Evolutionary conservation across 2,797 vertebrate genomes (phyloP), one percentile per base, ranked within the genome.

Genomic region (Acomys russatus): DNA sequence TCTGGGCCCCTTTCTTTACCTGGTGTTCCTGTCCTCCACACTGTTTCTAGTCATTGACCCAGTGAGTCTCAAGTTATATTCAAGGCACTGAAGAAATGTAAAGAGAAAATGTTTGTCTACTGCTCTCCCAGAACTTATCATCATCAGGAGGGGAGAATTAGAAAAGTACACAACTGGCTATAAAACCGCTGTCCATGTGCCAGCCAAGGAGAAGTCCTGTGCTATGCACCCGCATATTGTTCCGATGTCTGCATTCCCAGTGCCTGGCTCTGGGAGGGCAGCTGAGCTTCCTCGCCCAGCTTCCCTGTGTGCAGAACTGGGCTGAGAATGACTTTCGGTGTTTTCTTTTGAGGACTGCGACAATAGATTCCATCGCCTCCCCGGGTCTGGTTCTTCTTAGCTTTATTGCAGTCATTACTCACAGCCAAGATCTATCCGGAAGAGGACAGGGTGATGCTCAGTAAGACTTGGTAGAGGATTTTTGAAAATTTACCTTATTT

Each of bases 321-420:
- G n/a, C 23, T 64, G 76, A 38, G 35, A 23, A 71, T 3, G 25
- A 49, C 30, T 61, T 17, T n/a, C 71, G 33, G 5, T 74, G 20
- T 74, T 15, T 82, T 83, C 33, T 90, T 82, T n/a, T 49, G 14
- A 92, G 28, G 59, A 92, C 94, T 77, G 35, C 33, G 68, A 35
- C 35, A 38, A 49, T 86, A 12, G 30, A 73, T 78, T 51, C 30
- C 64, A 35, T 6, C 20, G 10, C 51, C 35, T 61, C 38, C 59
- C 28, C 38, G 66, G 44, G 22, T 66, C 90, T 87, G 33, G 73
- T 14, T 54, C 30, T 83, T 83, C 70, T 82, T 73, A 73, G 35
- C 49, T 79, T 28, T 88, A 1, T 84, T 63, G 28, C 12, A 61
- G 22, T 74, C 73, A 35, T 61, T 78, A 73, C 83, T 73, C 82